Base-by-base conservation (phyloP, 2,888 invertebrate species). In the Brenthis daphne region DNA sequence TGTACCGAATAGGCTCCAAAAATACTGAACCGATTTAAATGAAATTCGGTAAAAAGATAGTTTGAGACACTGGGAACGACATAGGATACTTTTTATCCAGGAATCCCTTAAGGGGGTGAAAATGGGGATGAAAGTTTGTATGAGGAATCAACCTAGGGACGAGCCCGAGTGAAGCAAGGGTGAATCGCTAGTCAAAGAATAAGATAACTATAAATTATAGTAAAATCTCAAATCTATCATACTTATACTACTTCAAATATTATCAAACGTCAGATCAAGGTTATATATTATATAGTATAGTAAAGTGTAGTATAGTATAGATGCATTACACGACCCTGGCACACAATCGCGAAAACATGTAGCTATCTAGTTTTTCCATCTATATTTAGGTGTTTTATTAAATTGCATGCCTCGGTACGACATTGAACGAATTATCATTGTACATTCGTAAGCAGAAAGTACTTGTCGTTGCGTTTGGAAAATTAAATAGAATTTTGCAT, bases 331-430 rank as follows among this genome's bases (percentile, higher is more conserved):
- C 73, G 76, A 69, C 77, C 78, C 70, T 79, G 78, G 77, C 78
- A 77, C 73, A 76, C 75, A 73, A 77, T 74, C 65, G 68, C 71
- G 74, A 76, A 77, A 73, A 74, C 75, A 74, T 71, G 69, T 70
- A 71, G 68, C 74, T 76, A 73, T 75, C 73, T 74, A 75, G 75
- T 76, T 76, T 76, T 77, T 74, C 74, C 71, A 73, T 74, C 75
- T 77, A 77, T 73, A 74, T 76, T 76, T 76, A 76, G 76, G 73
- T 76, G 73, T 77, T 75, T 73, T 73, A 75, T 73, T 74, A 73
- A 74, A 77, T 70, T 72, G 72, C 75, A 73, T 71, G 74, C 68
- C 66, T 67, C 69, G 51, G 16, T 16, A 72, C 51, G 70, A 72
- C 72, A 71, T 71, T 71, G 71, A 71, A 67, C 69, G 71, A 71